Conservation (phyloP, 2,797 vertebrate genomes). For the Monodelphis domestica region DNA sequence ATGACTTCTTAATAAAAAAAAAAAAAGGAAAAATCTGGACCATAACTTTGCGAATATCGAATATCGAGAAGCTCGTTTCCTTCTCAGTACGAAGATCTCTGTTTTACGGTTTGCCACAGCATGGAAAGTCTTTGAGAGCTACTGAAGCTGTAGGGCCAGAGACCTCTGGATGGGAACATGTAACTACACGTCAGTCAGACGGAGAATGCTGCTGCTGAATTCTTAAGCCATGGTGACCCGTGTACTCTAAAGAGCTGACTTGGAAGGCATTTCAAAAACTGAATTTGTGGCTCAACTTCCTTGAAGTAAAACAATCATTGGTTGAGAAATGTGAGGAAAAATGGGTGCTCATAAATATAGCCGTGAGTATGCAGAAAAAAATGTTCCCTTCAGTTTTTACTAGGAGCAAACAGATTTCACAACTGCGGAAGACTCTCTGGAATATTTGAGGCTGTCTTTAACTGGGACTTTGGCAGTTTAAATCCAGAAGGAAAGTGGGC, state of each 20-base stretch:
- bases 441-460: constrained; percentile 43
- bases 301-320: constrained; percentile 38
- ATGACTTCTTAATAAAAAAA: too few species aligned
- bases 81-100: too few species aligned
- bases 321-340: constrained; percentile 42
- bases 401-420: constrained; percentile 28
- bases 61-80: too few species aligned
- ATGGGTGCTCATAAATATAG: constrained; percentile 29
- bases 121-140: too few species aligned
- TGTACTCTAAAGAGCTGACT: not conserved
- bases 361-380: constrained; percentile 20
- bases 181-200: too few species aligned
- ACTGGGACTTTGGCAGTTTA: constrained; percentile 35
- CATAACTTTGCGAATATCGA: too few species aligned
- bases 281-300: constrained; percentile 48
- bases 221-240: not conserved
- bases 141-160: too few species aligned
- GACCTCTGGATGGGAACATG: too few species aligned
- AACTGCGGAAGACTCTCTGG: constrained; percentile 40
- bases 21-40: too few species aligned
- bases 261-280: constrained; percentile 43
- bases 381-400: constrained; percentile 31
- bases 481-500: constrained; percentile 51
- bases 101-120: too few species aligned
- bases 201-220: too few species aligned